These are phyloP conservation scores for Burhinus oedicnemus DNA, from an alignment of 2,113 vertebrate genomes.

Conservation along the genomic window DNA sequence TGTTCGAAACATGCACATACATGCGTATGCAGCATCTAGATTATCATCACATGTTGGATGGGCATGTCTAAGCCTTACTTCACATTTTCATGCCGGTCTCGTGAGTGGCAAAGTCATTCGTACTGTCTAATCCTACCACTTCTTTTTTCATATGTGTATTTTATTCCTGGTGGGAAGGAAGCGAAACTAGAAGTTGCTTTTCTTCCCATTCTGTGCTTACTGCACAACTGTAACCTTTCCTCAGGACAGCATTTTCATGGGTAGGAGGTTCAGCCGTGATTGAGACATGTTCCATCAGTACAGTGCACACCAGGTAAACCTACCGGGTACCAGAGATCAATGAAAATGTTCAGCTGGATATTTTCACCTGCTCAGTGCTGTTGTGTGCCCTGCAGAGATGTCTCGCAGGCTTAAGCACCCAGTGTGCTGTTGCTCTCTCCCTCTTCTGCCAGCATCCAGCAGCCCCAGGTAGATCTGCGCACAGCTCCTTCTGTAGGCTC, in stretches of 20 bases:
- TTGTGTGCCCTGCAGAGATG: neutral
- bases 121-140: neutral
- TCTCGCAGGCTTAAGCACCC: rapidly evolving
- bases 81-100: neutral
- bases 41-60: neutral
- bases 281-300: neutral
- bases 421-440: neutral
- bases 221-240: neutral
- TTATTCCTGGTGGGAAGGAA: neutral
- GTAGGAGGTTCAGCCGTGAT: neutral
- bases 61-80: neutral
- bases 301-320: neutral
- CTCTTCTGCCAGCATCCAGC: neutral
- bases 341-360: neutral
- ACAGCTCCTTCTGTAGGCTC: neutral
- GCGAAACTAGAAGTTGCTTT: neutral
- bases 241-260: neutral
- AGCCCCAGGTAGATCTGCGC: neutral
- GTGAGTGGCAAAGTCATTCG: neutral
- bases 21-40: rapidly evolving
- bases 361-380: neutral
- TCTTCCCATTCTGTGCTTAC: neutral
- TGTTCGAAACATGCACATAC: neutral
- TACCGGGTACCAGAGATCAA: rapidly evolving
- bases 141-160: neutral